Percentiles rank a stretch among this genome's conserved stretches.
Evolutionary conservation across 2,797 vertebrate genomes (phyloP).

Genomic region (Spondyliosoma cantharus): DNA sequence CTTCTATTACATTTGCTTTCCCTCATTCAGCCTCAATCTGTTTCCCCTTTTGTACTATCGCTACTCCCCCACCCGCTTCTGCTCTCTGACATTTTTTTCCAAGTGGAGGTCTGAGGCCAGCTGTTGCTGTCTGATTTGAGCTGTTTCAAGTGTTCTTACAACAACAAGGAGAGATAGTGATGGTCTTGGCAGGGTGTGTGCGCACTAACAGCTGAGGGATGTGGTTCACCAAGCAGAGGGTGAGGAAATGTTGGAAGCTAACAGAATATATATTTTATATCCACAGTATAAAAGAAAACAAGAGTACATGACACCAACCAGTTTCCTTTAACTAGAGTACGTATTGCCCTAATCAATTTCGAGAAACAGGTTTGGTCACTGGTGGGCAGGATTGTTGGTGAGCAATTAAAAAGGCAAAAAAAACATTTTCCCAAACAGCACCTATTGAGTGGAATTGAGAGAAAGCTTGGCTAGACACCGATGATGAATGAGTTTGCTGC

Average conservation of each 20-base stretch:
- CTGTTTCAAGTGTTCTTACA: conserved; percentile 61
- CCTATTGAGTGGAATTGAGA: background rate
- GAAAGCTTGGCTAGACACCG: background rate
- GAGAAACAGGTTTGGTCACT: background rate
- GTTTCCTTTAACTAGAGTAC: background rate
- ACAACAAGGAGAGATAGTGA: conserved; percentile 32
- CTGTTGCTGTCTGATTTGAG: conserved; percentile 67
- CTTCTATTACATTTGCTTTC: conserved; percentile 35
- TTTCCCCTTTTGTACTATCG: conserved; percentile 38
- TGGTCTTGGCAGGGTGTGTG: conserved; percentile 34
- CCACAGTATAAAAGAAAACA: background rate
- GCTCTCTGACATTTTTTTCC: conserved; percentile 29
- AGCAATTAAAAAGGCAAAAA: conserved; percentile 6
- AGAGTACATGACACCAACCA: background rate
- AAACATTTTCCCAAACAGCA: background rate
- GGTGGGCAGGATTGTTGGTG: background rate
- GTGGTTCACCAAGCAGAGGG: conserved; percentile 25
- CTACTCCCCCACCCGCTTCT: conserved; percentile 8
- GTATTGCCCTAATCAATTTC: background rate
- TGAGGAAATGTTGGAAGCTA: conserved; percentile 12
- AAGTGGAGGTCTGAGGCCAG: conserved; percentile 60
- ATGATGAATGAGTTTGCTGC: too few species aligned
- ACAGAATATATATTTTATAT: conserved; percentile 23
- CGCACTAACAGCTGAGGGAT: conserved; percentile 30
- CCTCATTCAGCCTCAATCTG: conserved; percentile 36